Conservation (phyloP, 2,888 invertebrate species). For the Malachius bipustulatus region DNA sequence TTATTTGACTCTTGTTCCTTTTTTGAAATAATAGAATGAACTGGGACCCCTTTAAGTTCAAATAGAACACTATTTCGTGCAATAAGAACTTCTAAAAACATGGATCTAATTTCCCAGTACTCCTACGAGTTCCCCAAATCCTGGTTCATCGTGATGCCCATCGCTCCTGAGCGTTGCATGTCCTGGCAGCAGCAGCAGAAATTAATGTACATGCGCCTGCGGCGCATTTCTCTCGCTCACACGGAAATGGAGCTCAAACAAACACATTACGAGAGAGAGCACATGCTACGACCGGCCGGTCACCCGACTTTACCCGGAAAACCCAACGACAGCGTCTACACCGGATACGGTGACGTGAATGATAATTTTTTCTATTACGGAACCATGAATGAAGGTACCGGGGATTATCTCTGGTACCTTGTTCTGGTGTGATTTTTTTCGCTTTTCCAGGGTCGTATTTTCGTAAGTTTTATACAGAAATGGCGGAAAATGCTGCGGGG, state of each 20-base stretch:
- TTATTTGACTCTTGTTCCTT: too few relatives aligned
- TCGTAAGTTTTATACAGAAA: slow-evolving; percentile 26
- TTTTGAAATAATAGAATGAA: too few relatives aligned
- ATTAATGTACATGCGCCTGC: slow-evolving; percentile 32
- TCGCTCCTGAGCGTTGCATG: slow-evolving; percentile 24
- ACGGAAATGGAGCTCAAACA: slow-evolving; percentile 31
- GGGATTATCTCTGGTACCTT: too few relatives aligned
- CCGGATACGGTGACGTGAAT: slow-evolving; percentile 31
- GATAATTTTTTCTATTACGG: slow-evolving; percentile 32
- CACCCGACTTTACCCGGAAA: slow-evolving; percentile 16
- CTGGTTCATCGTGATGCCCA: slow-evolving; percentile 29
- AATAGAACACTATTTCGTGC: too few relatives aligned
- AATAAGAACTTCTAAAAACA: too few relatives aligned
- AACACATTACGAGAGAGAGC: slow-evolving; percentile 28
- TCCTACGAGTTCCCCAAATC: slow-evolving; percentile 27
- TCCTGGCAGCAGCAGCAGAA: slow-evolving; percentile 26
- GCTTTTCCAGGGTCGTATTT: slow-evolving; percentile 26
- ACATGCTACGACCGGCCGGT: slow-evolving; percentile 21
- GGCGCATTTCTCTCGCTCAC: slow-evolving; percentile 30
- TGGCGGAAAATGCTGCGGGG: slow-evolving; percentile 21
- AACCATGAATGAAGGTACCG: slow-evolving; percentile 31
- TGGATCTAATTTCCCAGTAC: slow-evolving; percentile 25
- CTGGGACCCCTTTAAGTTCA: too few relatives aligned
- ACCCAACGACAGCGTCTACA: slow-evolving; percentile 30
- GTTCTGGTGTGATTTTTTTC: slow-evolving; percentile 6